phyloP scores from a whole-genome alignment of 1,140 invertebrate species.

The Chymomyza costata region DNA sequence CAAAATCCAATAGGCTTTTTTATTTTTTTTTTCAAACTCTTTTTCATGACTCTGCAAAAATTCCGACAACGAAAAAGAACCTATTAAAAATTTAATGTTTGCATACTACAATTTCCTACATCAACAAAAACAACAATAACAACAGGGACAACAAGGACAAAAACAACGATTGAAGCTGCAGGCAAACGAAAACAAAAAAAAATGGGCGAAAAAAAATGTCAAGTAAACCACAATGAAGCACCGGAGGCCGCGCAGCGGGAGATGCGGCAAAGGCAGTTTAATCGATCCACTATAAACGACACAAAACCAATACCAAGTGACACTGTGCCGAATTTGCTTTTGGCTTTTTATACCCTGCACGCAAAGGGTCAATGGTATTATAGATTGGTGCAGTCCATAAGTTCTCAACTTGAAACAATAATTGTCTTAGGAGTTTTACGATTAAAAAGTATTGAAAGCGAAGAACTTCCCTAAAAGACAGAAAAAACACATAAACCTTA shows the following conservation, averaged over 20 bases:
- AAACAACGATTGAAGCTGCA: slow-evolving; percentile 41
- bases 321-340: slow-evolving; percentile 58
- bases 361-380: no score
- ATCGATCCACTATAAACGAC: slow-evolving; percentile 63
- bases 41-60: no score
- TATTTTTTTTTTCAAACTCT: slow-evolving; percentile 5
- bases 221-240: slow-evolving; percentile 45
- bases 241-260: slow-evolving; percentile 37
- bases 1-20: not conserved
- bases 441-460: no score
- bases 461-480: no score
- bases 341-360: slow-evolving; percentile 41
- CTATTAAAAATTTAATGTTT: slow-evolving; percentile 68
- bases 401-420: no score
- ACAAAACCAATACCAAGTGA: slow-evolving; percentile 59
- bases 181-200: slow-evolving; percentile 30
- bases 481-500: no score
- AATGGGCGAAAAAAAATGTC: slow-evolving; percentile 15
- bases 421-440: no score
- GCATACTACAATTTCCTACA: slow-evolving; percentile 63
- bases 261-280: slow-evolving; percentile 49
- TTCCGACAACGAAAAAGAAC: slow-evolving; percentile 30
- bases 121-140: slow-evolving; percentile 30
- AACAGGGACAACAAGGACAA: slow-evolving; percentile 12
- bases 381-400: no score